phyloP scores from a whole-genome alignment of 2,888 invertebrate genomes.

The Eupithecia exiguata region DNA sequence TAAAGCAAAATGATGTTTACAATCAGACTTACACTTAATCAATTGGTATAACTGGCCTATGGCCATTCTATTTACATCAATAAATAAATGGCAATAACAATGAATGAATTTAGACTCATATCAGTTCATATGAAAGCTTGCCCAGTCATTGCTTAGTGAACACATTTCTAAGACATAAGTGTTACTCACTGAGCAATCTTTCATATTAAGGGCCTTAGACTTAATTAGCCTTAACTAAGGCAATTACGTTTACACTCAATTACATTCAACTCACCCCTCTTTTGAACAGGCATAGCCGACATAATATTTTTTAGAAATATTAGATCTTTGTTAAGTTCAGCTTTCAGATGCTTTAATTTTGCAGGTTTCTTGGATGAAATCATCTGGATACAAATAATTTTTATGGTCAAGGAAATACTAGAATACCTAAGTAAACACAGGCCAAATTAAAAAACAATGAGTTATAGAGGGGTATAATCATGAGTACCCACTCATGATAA shows the following conservation, averaged over 20 bases:
- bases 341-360: constrained; percentile 68
- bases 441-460: not conserved
- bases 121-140: not conserved
- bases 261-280: constrained; percentile 63
- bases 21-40: not conserved
- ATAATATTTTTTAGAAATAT: constrained; percentile 85
- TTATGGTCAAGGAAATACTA: not conserved
- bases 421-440: not conserved
- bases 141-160: not conserved
- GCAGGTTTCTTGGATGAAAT: constrained; percentile 51
- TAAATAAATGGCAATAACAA: too few species aligned
- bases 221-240: not conserved
- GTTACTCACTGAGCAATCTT: not conserved
- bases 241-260: not conserved
- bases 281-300: constrained; percentile 79
- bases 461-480: not conserved
- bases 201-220: not conserved
- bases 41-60: not conserved
- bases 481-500: too few species aligned
- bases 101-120: not conserved
- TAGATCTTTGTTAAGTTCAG: constrained; percentile 79
- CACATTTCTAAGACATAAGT: not conserved
- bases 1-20: constrained; percentile 35
- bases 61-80: not conserved
- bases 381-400: constrained; percentile 27